Conservation (phyloP, 2,888 invertebrate species). For the Nomada fucata region DNA sequence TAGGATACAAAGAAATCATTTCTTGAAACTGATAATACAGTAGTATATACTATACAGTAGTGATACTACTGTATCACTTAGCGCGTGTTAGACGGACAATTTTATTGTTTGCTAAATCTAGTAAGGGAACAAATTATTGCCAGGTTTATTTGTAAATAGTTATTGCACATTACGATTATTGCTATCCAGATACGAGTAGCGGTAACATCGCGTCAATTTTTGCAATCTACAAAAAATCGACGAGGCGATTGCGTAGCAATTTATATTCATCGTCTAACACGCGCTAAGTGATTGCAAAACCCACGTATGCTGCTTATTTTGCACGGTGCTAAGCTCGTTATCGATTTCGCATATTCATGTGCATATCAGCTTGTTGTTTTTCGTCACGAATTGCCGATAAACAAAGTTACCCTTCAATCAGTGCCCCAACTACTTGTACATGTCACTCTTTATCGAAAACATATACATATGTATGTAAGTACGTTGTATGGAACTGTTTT, state of each 20-base stretch:
- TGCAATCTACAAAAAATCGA: slow-evolving; percentile 1
- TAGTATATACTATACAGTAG: too few species aligned
- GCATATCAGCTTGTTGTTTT: not conserved
- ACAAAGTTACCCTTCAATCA: not conserved
- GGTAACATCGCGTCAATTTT: not conserved
- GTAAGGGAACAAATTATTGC: too few species aligned
- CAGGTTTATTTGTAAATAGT: too few species aligned
- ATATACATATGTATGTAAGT: not conserved
- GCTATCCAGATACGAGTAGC: not conserved
- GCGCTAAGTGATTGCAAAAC: slow-evolving; percentile 8
- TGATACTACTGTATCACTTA: too few species aligned
- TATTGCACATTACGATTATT: not conserved
- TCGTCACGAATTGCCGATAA: not conserved
- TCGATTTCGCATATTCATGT: slow-evolving; percentile 17
- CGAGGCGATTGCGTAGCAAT: not conserved
- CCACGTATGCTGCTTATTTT: slow-evolving; percentile 21
- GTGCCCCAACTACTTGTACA: not conserved
- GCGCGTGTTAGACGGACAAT: too few species aligned
- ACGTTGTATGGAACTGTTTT: too few species aligned
- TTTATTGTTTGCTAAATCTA: not conserved
- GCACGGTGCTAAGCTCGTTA: slow-evolving; percentile 13
- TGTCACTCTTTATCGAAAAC: not conserved
- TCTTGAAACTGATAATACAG: too few species aligned
- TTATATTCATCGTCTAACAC: slow-evolving; percentile 6
- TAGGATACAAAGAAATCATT: too few species aligned